A percentile compares a stretch with the other conserved stretches of the same genome.
These are phyloP conservation scores for Nasonia vitripennis DNA, from an alignment of 1,140 invertebrate species.

Conservation along the genomic window DNA sequence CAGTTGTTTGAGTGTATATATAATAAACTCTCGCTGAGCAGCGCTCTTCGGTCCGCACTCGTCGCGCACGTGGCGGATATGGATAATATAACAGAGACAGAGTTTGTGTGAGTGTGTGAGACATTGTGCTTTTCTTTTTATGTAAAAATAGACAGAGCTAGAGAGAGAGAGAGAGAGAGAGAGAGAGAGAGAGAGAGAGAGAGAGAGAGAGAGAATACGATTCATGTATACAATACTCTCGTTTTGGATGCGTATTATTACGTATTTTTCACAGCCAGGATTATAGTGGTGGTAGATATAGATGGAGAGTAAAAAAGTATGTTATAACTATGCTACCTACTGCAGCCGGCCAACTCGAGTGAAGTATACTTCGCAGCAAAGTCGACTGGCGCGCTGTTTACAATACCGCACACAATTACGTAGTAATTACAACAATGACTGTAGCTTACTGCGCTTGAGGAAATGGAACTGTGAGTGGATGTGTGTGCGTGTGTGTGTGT, in stretches of 20 bases:
- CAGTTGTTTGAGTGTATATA: neutral
- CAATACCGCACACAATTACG: slow-evolving; percentile 50
- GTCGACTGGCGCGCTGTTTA: slow-evolving; percentile 49
- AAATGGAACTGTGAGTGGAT: slow-evolving; percentile 28
- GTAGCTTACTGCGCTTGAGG: slow-evolving; percentile 44
- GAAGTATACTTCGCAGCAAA: slow-evolving; percentile 57
- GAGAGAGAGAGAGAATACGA: neutral
- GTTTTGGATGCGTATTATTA: neutral
- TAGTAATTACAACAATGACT: slow-evolving; percentile 44
- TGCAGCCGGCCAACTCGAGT: slow-evolving; percentile 54
- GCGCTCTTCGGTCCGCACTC: neutral
- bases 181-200: neutral
- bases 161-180: neutral
- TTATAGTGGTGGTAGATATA: neutral
- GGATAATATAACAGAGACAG: neutral
- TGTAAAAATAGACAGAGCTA: neutral
- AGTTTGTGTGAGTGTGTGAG: neutral
- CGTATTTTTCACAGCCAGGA: neutral
- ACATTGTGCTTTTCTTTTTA: neutral
- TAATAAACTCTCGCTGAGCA: neutral
- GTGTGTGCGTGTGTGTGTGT: slow-evolving; percentile 28
- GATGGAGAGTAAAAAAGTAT: slow-evolving; percentile 13
- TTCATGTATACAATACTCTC: neutral
- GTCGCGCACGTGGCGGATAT: neutral
- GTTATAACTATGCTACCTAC: slow-evolving; percentile 51